phyloP scores from a whole-genome alignment of 2,113 vertebrate species.

The Lepus europaeus region DNA sequence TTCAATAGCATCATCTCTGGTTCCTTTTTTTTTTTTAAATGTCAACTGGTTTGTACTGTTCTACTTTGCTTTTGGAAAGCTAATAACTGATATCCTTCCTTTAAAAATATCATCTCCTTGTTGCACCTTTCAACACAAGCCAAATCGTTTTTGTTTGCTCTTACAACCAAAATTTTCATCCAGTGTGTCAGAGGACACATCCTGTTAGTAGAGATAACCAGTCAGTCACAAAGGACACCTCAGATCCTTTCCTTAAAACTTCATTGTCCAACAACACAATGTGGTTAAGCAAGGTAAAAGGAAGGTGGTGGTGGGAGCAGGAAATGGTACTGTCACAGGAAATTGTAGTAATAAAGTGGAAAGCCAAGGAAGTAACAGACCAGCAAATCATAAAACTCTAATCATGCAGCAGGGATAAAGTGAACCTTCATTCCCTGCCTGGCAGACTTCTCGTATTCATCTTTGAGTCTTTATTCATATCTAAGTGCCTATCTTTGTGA shows the following conservation, averaged over 20 bases:
- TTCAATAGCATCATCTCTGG: conserved; percentile 60
- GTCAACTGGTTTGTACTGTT: conserved; percentile 63
- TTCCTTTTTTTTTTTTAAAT: conserved; percentile 1
- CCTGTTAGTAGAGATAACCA: conserved; percentile 25
- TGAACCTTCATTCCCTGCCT: conserved; percentile 39
- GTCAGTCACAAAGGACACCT: conserved; percentile 44
- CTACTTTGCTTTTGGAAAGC: conserved; percentile 61
- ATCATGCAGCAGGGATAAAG: conserved; percentile 55
- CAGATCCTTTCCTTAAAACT: conserved; percentile 44
- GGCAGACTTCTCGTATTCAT: conserved; percentile 60
- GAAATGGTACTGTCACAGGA: conserved; percentile 80
- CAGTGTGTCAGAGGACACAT: conserved; percentile 53
- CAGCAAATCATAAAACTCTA: conserved; percentile 72
- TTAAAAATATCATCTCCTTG: conserved; percentile 62
- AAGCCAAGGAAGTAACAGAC: conserved; percentile 73
- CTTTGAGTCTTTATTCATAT: conserved; percentile 60
- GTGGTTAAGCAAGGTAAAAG: conserved; percentile 64
- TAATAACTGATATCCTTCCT: conserved; percentile 68
- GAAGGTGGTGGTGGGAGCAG: conserved; percentile 62
- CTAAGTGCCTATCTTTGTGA: conserved; percentile 41
- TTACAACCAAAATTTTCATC: conserved; percentile 56
- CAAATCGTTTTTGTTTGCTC: conserved; percentile 59
- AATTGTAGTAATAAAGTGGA: conserved; percentile 79
- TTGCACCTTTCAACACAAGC: conserved; percentile 48
- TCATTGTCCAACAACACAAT: conserved; percentile 59